A percentile compares a stretch with the other conserved stretches of the same genome.
phyloP scores from a whole-genome alignment of 2,888 invertebrate species.

The Timema cristinae region DNA sequence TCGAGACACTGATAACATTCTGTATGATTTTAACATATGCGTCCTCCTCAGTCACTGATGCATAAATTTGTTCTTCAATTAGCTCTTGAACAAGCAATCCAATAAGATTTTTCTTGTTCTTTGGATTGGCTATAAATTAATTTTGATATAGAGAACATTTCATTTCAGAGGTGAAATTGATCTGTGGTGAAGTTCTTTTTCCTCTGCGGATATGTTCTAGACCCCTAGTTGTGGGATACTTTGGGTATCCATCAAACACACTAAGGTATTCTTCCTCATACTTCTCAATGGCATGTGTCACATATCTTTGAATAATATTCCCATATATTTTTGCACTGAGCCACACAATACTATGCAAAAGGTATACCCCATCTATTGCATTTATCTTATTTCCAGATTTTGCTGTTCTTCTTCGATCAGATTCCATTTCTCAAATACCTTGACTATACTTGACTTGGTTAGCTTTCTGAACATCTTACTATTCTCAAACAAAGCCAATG shows the following conservation, averaged over 20 bases:
- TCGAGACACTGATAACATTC: background rate
- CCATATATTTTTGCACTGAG: background rate
- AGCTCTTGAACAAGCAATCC: background rate
- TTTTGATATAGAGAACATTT: background rate
- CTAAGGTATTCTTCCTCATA: background rate
- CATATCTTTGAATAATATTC: background rate
- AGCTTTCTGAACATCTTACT: background rate
- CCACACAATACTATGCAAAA: background rate
- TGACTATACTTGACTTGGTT: background rate
- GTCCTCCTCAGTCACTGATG: background rate
- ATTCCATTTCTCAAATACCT: background rate
- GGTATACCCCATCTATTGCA: background rate
- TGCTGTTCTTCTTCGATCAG: background rate
- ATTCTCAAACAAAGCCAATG: background rate
- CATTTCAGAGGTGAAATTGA: background rate
- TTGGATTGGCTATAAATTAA: background rate
- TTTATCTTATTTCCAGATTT: background rate
- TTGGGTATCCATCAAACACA: background rate
- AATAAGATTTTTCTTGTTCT: background rate
- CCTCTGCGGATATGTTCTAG: background rate
- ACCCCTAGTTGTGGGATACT: background rate
- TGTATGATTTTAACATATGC: background rate
- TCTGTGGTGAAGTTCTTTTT: conserved; percentile 1
- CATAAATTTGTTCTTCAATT: background rate
- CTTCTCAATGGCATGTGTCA: background rate